These are phyloP conservation scores for Pycnomerus fuliginosus DNA, from an alignment of 2,888 invertebrate species.

Conservation along the genomic window DNA sequence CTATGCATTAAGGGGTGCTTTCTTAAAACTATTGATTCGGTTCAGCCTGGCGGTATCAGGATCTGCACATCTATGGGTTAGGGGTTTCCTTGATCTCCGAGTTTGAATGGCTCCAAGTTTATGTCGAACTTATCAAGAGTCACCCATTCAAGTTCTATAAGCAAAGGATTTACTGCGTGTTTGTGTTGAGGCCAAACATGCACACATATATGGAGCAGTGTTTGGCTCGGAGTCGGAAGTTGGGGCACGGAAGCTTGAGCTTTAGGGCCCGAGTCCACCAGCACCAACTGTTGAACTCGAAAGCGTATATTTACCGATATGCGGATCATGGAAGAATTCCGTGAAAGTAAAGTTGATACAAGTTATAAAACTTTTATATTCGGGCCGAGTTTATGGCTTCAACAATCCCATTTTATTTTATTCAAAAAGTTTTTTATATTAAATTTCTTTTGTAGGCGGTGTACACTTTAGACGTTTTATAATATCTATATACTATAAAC, in stretches of 20 bases:
- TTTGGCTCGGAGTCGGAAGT: not conserved
- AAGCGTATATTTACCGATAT: conserved; percentile 20
- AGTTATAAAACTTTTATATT: conserved; percentile 25
- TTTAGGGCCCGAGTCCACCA: not conserved
- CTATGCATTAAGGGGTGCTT: no score
- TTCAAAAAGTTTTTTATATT: conserved; percentile 28
- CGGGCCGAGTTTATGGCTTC: conserved; percentile 20
- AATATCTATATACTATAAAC: no score
- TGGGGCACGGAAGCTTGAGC: not conserved
- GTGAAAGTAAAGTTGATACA: conserved; percentile 23
- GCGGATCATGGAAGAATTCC: conserved; percentile 24
- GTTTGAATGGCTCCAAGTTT: conserved; percentile 5
- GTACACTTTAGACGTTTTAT: no score
- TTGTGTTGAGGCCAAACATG: conserved; percentile 9
- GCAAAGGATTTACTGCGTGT: conserved; percentile 11
- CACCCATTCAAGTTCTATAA: conserved; percentile 8
- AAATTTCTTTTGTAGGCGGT: conserved; percentile 25
- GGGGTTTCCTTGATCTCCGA: conserved; percentile 3
- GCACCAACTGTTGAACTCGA: conserved; percentile 23
- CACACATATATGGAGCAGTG: conserved; percentile 6
- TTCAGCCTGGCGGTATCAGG: no score
- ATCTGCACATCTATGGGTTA: conserved; percentile 10
- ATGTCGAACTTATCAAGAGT: conserved; percentile 10
- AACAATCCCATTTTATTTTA: conserved; percentile 26
- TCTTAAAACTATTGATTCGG: no score